Conservation (phyloP, 2,888 invertebrate genomes). For the Apamea monoglypha region DNA sequence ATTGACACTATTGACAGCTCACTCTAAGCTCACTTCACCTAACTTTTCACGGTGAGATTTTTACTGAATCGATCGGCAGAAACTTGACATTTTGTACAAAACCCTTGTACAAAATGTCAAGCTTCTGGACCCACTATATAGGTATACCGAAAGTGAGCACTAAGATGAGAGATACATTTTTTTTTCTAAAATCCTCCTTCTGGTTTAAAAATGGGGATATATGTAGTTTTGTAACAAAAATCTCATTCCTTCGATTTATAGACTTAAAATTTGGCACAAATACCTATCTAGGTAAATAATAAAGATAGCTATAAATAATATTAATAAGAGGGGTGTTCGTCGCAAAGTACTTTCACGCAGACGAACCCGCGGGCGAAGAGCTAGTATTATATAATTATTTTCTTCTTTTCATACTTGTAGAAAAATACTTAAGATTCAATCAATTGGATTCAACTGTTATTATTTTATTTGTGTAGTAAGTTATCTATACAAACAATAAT, state of each 20-base stretch:
- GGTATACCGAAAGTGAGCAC: not conserved
- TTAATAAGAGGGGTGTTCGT: not conserved
- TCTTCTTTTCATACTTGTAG: not conserved
- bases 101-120: too few species aligned
- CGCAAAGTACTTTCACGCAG: not conserved
- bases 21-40: too few species aligned
- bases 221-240: not conserved
- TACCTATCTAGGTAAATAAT: too few species aligned
- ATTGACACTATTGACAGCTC: too few species aligned
- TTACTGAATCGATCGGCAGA: too few species aligned
- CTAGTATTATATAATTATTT: not conserved
- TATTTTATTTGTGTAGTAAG: not conserved
- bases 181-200: not conserved
- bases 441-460: not conserved
- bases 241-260: not conserved
- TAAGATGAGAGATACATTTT: too few species aligned
- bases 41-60: too few species aligned
- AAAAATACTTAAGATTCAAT: not conserved
- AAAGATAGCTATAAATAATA: not conserved
- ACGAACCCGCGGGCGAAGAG: not conserved
- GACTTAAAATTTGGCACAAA: not conserved
- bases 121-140: too few species aligned
- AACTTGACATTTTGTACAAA: not conserved
- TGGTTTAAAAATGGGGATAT: not conserved
- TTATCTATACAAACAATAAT: too few species aligned